Evolutionary conservation across 2,888 invertebrate genomes (phyloP).

Genomic region (Lycia hirtaria): DNA sequence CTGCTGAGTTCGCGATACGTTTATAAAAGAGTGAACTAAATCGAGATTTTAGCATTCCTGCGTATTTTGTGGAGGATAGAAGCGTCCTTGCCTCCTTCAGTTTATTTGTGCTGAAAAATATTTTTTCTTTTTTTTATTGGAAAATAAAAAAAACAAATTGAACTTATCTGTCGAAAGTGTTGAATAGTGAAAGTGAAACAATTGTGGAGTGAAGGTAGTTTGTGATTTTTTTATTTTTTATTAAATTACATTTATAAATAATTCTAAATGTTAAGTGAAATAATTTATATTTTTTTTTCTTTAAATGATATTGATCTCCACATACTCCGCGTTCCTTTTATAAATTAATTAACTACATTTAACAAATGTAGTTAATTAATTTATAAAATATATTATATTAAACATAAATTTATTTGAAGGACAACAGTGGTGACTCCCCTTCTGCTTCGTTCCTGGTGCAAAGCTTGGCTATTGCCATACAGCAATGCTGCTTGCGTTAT

Average conservation of each 20-base stretch:
- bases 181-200: constrained; percentile 14
- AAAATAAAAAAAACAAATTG: neutral
- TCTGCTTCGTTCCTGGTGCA: too few relatives aligned
- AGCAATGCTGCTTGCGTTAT: too few relatives aligned
- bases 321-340: too few relatives aligned
- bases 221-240: neutral
- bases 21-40: constrained; percentile 74
- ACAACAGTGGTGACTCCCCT: too few relatives aligned
- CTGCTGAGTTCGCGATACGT: constrained; percentile 47
- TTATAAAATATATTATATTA: too few relatives aligned
- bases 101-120: constrained; percentile 1
- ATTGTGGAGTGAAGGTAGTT: constrained; percentile 16
- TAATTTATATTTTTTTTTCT: too few relatives aligned
- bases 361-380: too few relatives aligned
- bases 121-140: neutral
- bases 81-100: constrained; percentile 10
- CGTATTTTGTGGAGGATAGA: constrained; percentile 49
- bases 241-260: neutral
- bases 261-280: neutral
- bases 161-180: neutral
- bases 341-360: too few relatives aligned
- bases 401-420: too few relatives aligned
- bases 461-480: too few relatives aligned
- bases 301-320: too few relatives aligned
- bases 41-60: constrained; percentile 64